Base-by-base conservation (phyloP, 2,888 invertebrate species). In the Caenorhabditis parvicauda region DNA sequence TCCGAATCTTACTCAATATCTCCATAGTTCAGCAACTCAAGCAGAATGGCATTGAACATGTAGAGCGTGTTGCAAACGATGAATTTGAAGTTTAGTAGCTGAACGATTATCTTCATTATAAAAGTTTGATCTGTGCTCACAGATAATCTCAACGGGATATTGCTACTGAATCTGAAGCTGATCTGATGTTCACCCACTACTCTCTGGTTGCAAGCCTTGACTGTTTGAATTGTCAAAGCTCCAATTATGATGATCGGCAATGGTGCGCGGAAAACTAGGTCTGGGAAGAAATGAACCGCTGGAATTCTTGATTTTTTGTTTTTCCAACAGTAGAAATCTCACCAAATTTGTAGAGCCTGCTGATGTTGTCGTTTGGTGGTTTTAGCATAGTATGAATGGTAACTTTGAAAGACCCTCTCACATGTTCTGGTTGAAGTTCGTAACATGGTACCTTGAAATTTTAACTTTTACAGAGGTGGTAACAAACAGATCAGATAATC, bases 61-160 rank as follows among this genome's bases (percentile, higher is more conserved):
- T 80, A 79, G 12, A 79, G 69, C 6, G 77, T 77, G 59, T 80
- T 80, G 56, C 78, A 79, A 43, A 79, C 52, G 38, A 80, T 71
- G 62, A 80, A 79, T 50, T 79, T 79, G 45, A 76, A 71, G 45
- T 75, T 77, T 4, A 79, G 59, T 29, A 79, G 57, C 77, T 77
- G 54, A 47, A 76, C 55, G 21, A 6, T 6, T n/a, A 9, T 19
- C 12, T 48, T 32, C n/a, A n/a, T 12, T 32, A 12, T n/a, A 32
- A 12, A 32, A 32, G 35, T 32, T 32, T n/a, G 35, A 32, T n/a
- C n/a, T n/a, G 24, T 60, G 61, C 56, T 51, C 51, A 64, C 76
- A 59, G 66, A 79, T 44, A 65, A 56, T 44, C 65, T 59, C 35
- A 65, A 63, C 6, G 64, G 75, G 69, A 72, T 67, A 24, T 70